Base-by-base conservation (phyloP, 2,113 vertebrate species). In the Mugil cephalus region DNA sequence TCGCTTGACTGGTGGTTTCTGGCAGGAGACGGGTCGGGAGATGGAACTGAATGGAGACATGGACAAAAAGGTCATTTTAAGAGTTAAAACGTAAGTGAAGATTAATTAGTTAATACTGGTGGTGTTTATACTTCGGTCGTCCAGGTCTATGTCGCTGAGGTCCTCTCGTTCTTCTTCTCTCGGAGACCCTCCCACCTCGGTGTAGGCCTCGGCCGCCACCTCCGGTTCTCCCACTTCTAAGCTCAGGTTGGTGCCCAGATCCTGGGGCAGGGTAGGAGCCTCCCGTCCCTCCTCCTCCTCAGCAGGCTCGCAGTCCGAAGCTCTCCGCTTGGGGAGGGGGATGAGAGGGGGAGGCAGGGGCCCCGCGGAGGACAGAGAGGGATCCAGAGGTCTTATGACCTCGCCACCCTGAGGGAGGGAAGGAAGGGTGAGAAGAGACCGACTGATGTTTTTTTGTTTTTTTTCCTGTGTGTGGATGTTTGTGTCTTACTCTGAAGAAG, bases 311-410 rank as follows among this genome's bases (percentile, higher is more conserved):
- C 83, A 92, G 83, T 94, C 94, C 0, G 80, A 79, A 47, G 64
- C 74, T 38, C 83, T 86, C 3, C 88, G 86, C 82, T 72, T 88
- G 0, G 94, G 95, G 0, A 95, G 92, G 6, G 96, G 96, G 74
- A 96, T 95, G 67, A 97, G 93, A 45, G 96, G 96, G 0, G 94
- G 92, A 1, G 95, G 95, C 59, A 97, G 93, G 38, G 85, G 1
- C 9, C 79, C 61, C 0, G 63, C 56, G 4, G 89, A 80, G 0
- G 89, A 83, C 5, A 91, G 40, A 15, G 89, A 59, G 61, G 82
- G 75, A 15, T 95, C 94, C 1, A 91, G 72, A 11, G 94, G 94
- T 39, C 89, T 82, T 0, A 66, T 92, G 53, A 95, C 94, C 65
- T 96, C 95, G 2, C 95, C 95, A 4, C 91, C 94, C 96, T 97